Evolutionary conservation across 2,888 invertebrate species (phyloP).

Genomic region (Ophioninae sp.): DNA sequence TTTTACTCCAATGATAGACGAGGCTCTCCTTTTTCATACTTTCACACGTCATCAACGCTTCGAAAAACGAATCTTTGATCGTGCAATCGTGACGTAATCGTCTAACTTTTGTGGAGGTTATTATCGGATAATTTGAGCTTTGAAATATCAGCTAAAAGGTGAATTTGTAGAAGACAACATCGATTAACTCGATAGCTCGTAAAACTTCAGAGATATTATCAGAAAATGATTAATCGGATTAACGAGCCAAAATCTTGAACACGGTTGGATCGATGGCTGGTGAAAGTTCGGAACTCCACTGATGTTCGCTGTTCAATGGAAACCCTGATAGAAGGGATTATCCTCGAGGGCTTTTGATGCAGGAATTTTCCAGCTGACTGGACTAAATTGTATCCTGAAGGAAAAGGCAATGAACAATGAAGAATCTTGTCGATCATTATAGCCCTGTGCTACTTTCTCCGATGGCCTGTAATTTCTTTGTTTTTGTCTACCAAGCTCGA

Average conservation of each 20-base stretch:
- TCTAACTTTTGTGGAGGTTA: no score
- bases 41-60: neutral
- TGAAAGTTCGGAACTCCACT: no score
- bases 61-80: neutral
- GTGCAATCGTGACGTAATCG: neutral
- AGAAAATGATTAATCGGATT: neutral
- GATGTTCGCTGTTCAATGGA: neutral
- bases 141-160: neutral
- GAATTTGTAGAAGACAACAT: neutral
- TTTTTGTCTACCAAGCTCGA: neutral
- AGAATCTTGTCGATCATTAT: slow-evolving; percentile 28
- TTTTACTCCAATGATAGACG: neutral
- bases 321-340: neutral
- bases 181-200: neutral
- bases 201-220: neutral
- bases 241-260: neutral
- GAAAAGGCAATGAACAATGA: slow-evolving; percentile 41
- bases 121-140: no score
- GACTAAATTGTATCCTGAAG: neutral
- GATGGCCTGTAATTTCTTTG: slow-evolving; percentile 14
- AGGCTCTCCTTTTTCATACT: neutral
- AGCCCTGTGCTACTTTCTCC: neutral
- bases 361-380: slow-evolving; percentile 24
- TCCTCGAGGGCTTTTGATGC: neutral
- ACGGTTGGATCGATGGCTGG: no score